phyloP scores from a whole-genome alignment of 2,888 invertebrate genomes.

The Thalpophila matura region DNA sequence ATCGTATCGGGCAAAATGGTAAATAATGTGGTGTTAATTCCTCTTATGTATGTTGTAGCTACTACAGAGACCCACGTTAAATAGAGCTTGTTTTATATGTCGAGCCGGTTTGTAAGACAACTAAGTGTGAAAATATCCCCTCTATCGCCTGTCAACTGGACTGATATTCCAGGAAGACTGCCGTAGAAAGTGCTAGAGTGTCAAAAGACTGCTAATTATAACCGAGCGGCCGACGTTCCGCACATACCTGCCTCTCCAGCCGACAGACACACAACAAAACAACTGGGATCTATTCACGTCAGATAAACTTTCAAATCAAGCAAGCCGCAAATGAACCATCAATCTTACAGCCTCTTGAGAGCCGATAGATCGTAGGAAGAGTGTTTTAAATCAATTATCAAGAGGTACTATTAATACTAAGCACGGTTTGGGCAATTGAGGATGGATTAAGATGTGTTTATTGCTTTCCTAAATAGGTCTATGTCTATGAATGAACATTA shows the following conservation, averaged over 20 bases:
- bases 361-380: conserved; percentile 48
- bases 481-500: conserved; percentile 1
- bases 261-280: conserved; percentile 69
- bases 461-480: conserved; percentile 2
- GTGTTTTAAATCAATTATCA: conserved; percentile 62
- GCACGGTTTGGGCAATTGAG: conserved; percentile 14
- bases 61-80: background rate
- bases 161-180: conserved; percentile 71
- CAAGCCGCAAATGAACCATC: conserved; percentile 63
- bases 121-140: conserved; percentile 13
- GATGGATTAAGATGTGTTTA: conserved; percentile 11
- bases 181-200: conserved; percentile 68
- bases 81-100: background rate
- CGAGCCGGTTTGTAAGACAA: background rate
- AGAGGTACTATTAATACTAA: conserved; percentile 46
- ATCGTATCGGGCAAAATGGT: background rate
- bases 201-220: conserved; percentile 83
- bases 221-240: conserved; percentile 76
- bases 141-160: conserved; percentile 27
- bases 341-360: conserved; percentile 62
- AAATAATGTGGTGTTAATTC: conserved; percentile 1
- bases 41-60: background rate
- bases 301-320: conserved; percentile 62
- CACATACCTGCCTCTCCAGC: conserved; percentile 70
- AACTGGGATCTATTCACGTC: conserved; percentile 69